Evolutionary conservation across 2,888 invertebrate genomes (phyloP), one percentile per base, ranked within the genome.

Genomic region (Cephus pulcher): DNA sequence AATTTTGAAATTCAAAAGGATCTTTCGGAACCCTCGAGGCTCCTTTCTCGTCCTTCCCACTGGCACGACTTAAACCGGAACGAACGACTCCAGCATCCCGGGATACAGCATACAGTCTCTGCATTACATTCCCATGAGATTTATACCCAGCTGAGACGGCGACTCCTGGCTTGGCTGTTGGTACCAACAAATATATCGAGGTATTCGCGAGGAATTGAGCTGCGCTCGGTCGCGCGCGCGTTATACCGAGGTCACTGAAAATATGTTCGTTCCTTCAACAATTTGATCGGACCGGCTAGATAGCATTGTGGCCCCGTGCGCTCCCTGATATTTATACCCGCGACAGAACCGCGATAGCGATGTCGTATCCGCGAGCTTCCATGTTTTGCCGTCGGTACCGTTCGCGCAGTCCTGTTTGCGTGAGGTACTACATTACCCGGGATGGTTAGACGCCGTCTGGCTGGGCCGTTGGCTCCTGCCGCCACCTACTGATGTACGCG

Each of bases 251-350:
- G 89, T 89, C 88, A 90, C 86, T 85, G 89, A 86, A 89, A 89
- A 90, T 90, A 90, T 90, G 90, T 89, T 90, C 88, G 88, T 90
- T 88, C 89, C 88, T 88, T 88, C 88, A 87, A 90, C 90, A 90
- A 90, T 89, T 90, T 89, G 90, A 90, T 90, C 87, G 86, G 85
- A 84, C 82, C 85, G 84, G 75, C 80, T 83, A 89, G 90, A 90
- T 90, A 90, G 88, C 88, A 90, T 90, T 90, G 90, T 90, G 87
- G 69, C 76, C 86, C 84, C 32, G 40, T 35, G 40, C 69, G 69
- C 68, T 74, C 74, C 75, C 69, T 81, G 86, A 86, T 86, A 89
- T 89, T 89, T 89, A 89, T 89, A 89, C 85, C 86, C 82, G 83
- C 84, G 86, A 82, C 82, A 78, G 80, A 83, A 73, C 80, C 78